A percentile compares a stretch with the other conserved stretches of the same genome.
These are phyloP conservation scores for Drosophila punjabiensis DNA, from an alignment of 1,140 invertebrate genomes.

Conservation along the genomic window DNA sequence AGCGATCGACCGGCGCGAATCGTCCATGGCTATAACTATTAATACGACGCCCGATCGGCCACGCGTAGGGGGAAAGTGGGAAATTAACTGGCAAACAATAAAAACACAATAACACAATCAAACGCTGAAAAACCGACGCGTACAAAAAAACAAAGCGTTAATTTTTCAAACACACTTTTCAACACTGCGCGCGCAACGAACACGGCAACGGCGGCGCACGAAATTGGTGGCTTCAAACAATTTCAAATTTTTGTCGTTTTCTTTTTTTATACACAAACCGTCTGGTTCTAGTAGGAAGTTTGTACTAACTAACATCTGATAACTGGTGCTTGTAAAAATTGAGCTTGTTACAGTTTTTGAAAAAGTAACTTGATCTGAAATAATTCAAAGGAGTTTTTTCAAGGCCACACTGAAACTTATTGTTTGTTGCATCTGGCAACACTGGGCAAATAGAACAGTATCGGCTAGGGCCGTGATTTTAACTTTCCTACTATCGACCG, in stretches of 20 bases:
- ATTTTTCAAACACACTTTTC: slow-evolving; percentile 69
- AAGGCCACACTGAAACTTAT: neutral
- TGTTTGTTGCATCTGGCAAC: no score
- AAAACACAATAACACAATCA: slow-evolving; percentile 8
- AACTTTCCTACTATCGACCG: no score
- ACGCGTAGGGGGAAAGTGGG: neutral
- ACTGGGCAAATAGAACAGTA: no score
- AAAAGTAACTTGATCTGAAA: neutral
- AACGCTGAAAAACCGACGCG: slow-evolving; percentile 53
- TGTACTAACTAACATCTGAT: neutral
- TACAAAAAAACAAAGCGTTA: slow-evolving; percentile 73
- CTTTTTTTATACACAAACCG: neutral
- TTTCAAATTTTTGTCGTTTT: neutral
- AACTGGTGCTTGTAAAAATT: no score
- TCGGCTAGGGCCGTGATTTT: no score
- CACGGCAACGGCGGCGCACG: slow-evolving; percentile 15
- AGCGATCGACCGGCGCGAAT: slow-evolving; percentile 57
- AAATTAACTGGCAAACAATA: slow-evolving; percentile 1
- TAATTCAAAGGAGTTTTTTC: no score
- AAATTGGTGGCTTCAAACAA: slow-evolving; percentile 9
- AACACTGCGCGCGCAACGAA: slow-evolving; percentile 63
- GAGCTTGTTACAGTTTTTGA: neutral
- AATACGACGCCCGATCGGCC: slow-evolving; percentile 2
- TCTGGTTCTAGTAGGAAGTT: neutral
- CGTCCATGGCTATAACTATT: slow-evolving; percentile 49